Conservation (phyloP, 2,888 invertebrate genomes). For the Xestia sexstrigata region DNA sequence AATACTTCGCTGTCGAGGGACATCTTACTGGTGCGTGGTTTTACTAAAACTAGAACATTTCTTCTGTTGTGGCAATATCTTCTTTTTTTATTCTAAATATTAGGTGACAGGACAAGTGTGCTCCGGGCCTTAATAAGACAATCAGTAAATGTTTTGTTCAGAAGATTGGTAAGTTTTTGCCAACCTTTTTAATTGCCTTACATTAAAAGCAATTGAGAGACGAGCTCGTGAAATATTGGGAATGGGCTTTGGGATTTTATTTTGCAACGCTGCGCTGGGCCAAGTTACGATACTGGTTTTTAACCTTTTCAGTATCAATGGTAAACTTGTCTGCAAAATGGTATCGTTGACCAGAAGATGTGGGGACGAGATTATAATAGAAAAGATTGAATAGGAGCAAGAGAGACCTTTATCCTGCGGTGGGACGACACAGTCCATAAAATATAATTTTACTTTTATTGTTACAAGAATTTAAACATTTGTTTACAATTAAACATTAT, state of each 20-base stretch:
- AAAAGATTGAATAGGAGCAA: not conserved
- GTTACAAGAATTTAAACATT: no score
- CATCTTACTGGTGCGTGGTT: constrained; percentile 93
- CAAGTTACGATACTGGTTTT: not conserved
- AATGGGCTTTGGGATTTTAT: no score
- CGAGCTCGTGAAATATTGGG: no score
- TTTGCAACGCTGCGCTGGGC: not conserved
- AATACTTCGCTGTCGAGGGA: constrained; percentile 98
- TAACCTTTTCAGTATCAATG: not conserved
- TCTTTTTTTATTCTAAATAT: not conserved
- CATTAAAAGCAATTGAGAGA: not conserved
- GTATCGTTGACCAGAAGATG: not conserved
- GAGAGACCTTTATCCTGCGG: not conserved
- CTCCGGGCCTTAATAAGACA: not conserved
- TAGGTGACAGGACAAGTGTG: not conserved
- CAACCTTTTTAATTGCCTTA: not conserved
- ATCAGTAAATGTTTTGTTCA: not conserved
- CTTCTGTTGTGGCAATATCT: not conserved
- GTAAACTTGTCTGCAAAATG: not conserved
- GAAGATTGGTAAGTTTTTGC: not conserved
- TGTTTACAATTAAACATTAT: no score
- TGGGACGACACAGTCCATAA: not conserved
- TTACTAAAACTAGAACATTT: not conserved
- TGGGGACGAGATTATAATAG: not conserved
- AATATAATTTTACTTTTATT: not conserved